phyloP scores from a whole-genome alignment of 2,797 vertebrate genomes.

The Bovichtus variegatus region DNA sequence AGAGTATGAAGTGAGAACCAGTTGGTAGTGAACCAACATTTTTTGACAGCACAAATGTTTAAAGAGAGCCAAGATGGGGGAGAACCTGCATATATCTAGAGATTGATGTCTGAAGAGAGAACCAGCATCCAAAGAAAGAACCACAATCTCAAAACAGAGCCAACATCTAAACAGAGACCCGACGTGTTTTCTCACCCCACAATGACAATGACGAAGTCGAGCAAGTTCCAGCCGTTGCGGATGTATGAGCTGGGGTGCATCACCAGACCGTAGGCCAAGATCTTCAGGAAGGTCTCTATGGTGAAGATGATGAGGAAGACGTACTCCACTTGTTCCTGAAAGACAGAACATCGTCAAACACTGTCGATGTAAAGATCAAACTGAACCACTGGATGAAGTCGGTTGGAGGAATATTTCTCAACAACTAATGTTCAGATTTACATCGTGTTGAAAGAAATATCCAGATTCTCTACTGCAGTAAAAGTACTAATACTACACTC shows the following conservation, averaged over 20 bases:
- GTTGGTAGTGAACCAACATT: neutral
- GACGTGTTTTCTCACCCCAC: constrained; percentile 87
- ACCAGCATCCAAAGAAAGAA: neutral
- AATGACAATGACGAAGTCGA: constrained; percentile 96
- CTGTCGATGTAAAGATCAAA: neutral
- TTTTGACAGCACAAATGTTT: neutral
- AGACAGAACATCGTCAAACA: neutral
- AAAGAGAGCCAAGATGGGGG: neutral
- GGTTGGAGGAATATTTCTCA: too few relatives aligned
- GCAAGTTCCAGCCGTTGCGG: constrained; percentile 94
- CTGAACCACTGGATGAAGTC: neutral
- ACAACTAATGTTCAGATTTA: neutral
- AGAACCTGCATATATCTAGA: neutral
- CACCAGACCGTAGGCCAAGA: constrained; percentile 94
- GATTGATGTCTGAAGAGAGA: neutral
- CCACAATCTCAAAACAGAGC: neutral
- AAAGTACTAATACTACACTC: neutral
- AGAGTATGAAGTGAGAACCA: neutral
- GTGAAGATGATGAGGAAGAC: constrained; percentile 97
- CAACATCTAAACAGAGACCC: neutral
- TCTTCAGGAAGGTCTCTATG: constrained; percentile 94
- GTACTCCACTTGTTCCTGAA: constrained; percentile 95
- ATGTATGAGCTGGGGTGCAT: constrained; percentile 97
- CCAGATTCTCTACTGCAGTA: neutral
- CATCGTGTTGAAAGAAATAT: neutral